These are phyloP conservation scores for Chesias legatella DNA, from an alignment of 2,888 invertebrate genomes.

Conservation along the genomic window DNA sequence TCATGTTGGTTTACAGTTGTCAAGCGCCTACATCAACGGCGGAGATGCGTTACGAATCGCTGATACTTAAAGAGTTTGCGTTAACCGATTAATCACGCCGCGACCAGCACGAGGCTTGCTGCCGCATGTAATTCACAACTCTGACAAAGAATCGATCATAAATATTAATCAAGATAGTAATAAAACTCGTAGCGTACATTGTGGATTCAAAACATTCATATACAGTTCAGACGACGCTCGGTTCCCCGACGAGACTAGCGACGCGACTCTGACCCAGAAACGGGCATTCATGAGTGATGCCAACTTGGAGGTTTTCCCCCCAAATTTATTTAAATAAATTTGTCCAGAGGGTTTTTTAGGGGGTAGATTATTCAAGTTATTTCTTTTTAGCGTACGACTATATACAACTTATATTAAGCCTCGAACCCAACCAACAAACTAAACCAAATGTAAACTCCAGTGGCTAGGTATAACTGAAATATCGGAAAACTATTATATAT, in stretches of 20 bases:
- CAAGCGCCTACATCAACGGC: constrained; percentile 44
- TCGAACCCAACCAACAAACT: no score
- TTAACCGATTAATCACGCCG: constrained; percentile 58
- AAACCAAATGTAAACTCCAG: no score
- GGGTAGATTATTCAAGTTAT: no score
- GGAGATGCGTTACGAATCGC: constrained; percentile 57
- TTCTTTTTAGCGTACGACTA: no score
- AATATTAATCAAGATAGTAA: constrained; percentile 68
- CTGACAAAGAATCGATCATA: constrained; percentile 66
- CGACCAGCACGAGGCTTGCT: constrained; percentile 37
- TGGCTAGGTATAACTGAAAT: no score
- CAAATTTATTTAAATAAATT: no score
- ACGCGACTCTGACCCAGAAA: constrained; percentile 32
- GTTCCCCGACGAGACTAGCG: constrained; percentile 25
- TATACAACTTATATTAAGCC: no score
- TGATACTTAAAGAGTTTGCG: constrained; percentile 54
- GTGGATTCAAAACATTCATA: constrained; percentile 23
- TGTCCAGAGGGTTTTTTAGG: no score
- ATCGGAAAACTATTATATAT: no score
- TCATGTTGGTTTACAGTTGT: constrained; percentile 53
- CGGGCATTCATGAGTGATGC: no score
- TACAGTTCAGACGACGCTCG: constrained; percentile 14
- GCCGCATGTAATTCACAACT: constrained; percentile 51
- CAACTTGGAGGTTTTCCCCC: no score
- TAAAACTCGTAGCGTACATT: constrained; percentile 50